Base-by-base conservation (phyloP, 2,888 invertebrate species). In the Nebria brevicollis region DNA sequence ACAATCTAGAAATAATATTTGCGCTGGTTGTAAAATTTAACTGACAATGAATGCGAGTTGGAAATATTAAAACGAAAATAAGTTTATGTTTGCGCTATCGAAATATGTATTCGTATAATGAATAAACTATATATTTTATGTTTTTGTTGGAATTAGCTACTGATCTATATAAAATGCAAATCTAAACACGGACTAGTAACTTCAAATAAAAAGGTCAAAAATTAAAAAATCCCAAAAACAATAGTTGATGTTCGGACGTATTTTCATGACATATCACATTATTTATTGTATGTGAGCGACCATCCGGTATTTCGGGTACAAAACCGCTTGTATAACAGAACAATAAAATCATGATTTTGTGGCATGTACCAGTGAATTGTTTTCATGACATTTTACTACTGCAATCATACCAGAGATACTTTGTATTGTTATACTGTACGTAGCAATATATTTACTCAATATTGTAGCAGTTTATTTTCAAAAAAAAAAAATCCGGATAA, bases 271-370 rank as follows among this genome's bases (percentile, higher is more conserved):
- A 26, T 68, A 68, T 68, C 20, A 68, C 8, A 15, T 68, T 15
- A 68, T 68, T 68, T 68, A 68, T 68, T 68, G 26, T 68, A 68
- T 26, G 26, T 13, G 54, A 54, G 54, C 26, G 72, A 72, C 72
- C 72, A 77, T 77, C 77, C 72, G 77, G 72, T 25, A 25, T 34
- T 11, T 65, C 34, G 43, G 64, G 54, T 11, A 54, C 54, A 54
- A 54, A 54, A 54, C 54, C 54, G 54, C 54, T 54, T 54, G 54
- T 54, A 34, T 15, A 72, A 43, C 68, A 75, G 54, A 77, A 77
- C 77, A 77, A 77, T 77, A 77, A 77, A 77, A 77, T 77, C 72
- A 77, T 72, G 77, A 72, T 77, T 77, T 77, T 72, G 77, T 72
- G 72, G 72, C 77, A 72, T 65, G 65, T 65, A 77, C 72, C 64